These are phyloP conservation scores for Charadrius vociferus DNA, from an alignment of 2,113 vertebrate genomes.

Conservation along the genomic window DNA sequence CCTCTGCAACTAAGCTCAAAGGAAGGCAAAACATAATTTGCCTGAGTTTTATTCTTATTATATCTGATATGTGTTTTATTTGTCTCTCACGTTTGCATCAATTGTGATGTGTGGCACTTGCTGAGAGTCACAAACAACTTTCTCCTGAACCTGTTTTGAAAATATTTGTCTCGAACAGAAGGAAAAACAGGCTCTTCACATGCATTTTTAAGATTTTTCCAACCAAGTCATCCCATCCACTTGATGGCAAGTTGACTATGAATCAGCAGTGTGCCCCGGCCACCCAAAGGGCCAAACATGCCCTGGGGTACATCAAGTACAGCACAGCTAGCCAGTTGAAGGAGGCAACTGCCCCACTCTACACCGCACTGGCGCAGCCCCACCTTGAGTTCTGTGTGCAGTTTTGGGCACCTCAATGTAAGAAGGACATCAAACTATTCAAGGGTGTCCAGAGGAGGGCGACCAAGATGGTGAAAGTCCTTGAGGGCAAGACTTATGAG, in stretches of 20 bases:
- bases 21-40: not conserved
- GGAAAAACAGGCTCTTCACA: not conserved
- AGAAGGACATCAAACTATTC: not conserved
- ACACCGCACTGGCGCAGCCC: accelerated
- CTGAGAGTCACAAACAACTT: not conserved
- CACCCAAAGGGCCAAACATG: not conserved
- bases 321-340: accelerated
- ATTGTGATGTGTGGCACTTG: not conserved
- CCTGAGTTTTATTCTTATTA: not conserved
- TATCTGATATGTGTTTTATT: not conserved
- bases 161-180: not conserved
- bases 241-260: not conserved
- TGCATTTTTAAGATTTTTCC: not conserved
- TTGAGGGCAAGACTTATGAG: not conserved
- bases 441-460: not conserved
- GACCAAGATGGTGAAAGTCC: not conserved
- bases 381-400: not conserved
- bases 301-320: not conserved
- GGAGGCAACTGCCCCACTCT: not conserved
- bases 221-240: not conserved
- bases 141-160: not conserved
- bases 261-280: not conserved
- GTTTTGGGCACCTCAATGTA: accelerated
- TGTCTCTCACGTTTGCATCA: not conserved
- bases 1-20: not conserved